Conservation (phyloP, 2,113 vertebrate genomes). For the Heterocephalus glaber region DNA sequence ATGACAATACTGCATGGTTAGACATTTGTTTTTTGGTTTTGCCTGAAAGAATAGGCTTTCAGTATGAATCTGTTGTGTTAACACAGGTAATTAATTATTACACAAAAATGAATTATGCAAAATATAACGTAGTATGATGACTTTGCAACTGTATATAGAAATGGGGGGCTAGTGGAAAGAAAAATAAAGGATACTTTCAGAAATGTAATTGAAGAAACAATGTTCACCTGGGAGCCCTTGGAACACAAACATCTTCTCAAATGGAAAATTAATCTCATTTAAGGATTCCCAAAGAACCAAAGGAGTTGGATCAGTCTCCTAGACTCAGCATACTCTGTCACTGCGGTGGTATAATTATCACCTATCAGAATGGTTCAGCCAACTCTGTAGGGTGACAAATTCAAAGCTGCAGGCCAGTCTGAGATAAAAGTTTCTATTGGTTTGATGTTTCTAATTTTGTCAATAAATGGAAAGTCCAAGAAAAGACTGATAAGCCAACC, state of each 20-base stretch:
- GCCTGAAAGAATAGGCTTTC: background rate
- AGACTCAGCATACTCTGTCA: background rate
- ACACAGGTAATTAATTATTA: background rate
- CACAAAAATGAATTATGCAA: constrained; percentile 3
- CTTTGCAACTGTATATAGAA: background rate
- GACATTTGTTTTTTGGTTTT: constrained; percentile 12
- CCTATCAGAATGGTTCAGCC: background rate
- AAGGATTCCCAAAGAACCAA: background rate
- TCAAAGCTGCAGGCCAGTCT: background rate
- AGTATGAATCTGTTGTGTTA: background rate
- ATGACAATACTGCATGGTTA: background rate
- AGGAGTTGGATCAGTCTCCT: background rate
- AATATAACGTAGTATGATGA: background rate
- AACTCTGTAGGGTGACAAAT: background rate
- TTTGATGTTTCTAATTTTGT: background rate
- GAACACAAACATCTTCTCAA: background rate
- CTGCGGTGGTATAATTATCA: background rate
- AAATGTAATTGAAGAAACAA: background rate
- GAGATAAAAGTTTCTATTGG: background rate
- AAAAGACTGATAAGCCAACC: background rate
- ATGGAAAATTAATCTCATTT: background rate
- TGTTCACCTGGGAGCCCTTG: background rate
- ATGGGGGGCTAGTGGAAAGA: background rate
- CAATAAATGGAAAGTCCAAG: background rate
- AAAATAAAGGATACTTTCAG: background rate